Evolutionary conservation across 2,888 invertebrate species (phyloP).

Genomic region (Lamellibrachia satsuma): DNA sequence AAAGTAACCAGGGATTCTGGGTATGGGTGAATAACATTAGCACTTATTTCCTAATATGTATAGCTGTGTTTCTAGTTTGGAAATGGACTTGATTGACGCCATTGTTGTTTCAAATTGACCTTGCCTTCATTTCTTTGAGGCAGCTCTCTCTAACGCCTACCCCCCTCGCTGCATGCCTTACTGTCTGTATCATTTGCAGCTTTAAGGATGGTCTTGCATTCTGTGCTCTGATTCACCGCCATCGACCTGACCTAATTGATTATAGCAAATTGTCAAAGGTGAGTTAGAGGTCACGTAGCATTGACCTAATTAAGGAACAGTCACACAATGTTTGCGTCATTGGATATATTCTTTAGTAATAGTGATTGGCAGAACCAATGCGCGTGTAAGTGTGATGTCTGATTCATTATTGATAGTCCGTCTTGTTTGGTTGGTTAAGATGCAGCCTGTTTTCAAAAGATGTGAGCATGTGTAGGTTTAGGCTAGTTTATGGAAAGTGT

Average conservation of each 20-base stretch:
- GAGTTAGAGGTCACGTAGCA: constrained; percentile 33
- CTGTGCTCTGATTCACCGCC: constrained; percentile 99
- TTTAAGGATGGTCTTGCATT: constrained; percentile 99
- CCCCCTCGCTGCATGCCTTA: not conserved
- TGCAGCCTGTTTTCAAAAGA: not conserved
- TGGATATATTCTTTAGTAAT: not conserved
- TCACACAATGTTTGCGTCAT: not conserved
- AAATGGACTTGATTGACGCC: not conserved
- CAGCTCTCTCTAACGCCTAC: not conserved
- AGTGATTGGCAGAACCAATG: not conserved
- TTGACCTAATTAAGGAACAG: not conserved
- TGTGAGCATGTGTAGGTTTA: not conserved
- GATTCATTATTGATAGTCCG: not conserved
- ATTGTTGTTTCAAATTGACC: not conserved
- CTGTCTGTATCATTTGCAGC: constrained; percentile 68
- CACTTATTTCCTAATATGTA: not conserved
- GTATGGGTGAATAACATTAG: not conserved
- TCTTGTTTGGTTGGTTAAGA: constrained; percentile 3
- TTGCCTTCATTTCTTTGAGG: not conserved
- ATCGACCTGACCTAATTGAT: constrained; percentile 98
- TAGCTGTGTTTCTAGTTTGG: not conserved
- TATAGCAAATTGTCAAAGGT: constrained; percentile 96
- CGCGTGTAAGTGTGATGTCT: not conserved
- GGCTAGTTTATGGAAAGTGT: not conserved
- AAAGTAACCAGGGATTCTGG: too few relatives aligned